Conservation (phyloP, 2,888 invertebrate species). For the Eristalinus sepulchralis region DNA sequence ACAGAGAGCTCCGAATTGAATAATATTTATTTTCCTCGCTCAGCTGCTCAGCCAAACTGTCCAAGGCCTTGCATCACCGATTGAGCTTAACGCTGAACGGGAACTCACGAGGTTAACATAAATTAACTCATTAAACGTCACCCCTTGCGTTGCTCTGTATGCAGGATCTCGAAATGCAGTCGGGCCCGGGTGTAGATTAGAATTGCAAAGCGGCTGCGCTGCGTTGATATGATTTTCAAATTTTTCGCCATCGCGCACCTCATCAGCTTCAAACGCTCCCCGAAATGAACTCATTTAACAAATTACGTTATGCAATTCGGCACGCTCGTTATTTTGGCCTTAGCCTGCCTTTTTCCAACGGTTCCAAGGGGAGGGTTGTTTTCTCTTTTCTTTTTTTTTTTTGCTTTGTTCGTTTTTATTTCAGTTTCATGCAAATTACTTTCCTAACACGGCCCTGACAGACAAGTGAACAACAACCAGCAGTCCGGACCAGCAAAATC, state of each 20-base stretch:
- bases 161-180: background rate
- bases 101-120: background rate
- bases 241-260: background rate
- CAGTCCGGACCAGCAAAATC: conserved; percentile 21
- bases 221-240: background rate
- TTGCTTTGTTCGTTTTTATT: conserved; percentile 45
- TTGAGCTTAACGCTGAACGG: no score
- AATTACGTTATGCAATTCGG: background rate
- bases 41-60: no score
- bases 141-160: background rate
- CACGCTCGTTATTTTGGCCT: background rate
- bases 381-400: background rate
- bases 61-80: no score
- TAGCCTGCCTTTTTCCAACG: background rate
- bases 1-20: no score
- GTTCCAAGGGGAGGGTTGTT: background rate
- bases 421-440: conserved; percentile 70
- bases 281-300: background rate
- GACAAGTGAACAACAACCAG: conserved; percentile 60
- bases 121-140: background rate
- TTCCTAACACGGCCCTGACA: conserved; percentile 53
- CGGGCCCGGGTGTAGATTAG: background rate
- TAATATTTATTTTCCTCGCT: no score
- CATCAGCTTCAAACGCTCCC: background rate
- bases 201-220: background rate